Evolutionary conservation across 2,888 invertebrate genomes (phyloP).

Genomic region (Portevinia maculata): DNA sequence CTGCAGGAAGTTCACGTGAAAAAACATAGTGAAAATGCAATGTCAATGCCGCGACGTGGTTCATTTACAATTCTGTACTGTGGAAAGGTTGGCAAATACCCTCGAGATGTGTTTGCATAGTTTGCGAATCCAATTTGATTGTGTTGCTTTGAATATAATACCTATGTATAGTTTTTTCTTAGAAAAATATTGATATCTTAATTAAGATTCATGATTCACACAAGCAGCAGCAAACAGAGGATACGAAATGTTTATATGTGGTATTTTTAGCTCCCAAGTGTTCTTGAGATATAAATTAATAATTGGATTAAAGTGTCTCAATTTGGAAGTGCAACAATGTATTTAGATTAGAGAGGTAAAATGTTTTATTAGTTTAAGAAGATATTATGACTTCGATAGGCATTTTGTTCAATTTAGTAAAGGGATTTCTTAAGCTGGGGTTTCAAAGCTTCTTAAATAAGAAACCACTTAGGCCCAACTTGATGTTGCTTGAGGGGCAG

Average conservation of each 20-base stretch:
- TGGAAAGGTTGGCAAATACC: conserved; percentile 46
- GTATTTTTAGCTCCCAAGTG: conserved; percentile 33
- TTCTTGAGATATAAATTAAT: conserved; percentile 11
- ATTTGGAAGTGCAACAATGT: conserved; percentile 18
- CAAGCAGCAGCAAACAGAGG: conserved; percentile 17
- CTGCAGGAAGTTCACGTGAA: conserved; percentile 48
- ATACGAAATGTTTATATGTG: conserved; percentile 21
- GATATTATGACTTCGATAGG: too few relatives aligned
- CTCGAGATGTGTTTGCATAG: conserved; percentile 45
- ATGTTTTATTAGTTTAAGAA: too few relatives aligned
- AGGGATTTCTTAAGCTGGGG: too few relatives aligned
- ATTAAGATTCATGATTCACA: conserved; percentile 46
- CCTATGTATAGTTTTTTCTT: too few relatives aligned
- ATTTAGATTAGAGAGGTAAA: too few relatives aligned
- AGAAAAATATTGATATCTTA: conserved; percentile 51
- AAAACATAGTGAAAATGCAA: conserved; percentile 41
- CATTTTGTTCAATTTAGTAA: too few relatives aligned
- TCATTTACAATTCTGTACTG: conserved; percentile 30
- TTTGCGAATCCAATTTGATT: conserved; percentile 41
- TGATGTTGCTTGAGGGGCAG: too few relatives aligned
- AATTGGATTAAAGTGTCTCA: conserved; percentile 16
- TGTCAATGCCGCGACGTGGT: conserved; percentile 45
- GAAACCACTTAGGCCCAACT: too few relatives aligned
- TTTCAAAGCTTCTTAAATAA: too few relatives aligned
- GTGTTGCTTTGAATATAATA: conserved; percentile 39